These are phyloP conservation scores for Lutraria lutraria DNA, from an alignment of 2,888 invertebrate genomes.

Conservation along the genomic window DNA sequence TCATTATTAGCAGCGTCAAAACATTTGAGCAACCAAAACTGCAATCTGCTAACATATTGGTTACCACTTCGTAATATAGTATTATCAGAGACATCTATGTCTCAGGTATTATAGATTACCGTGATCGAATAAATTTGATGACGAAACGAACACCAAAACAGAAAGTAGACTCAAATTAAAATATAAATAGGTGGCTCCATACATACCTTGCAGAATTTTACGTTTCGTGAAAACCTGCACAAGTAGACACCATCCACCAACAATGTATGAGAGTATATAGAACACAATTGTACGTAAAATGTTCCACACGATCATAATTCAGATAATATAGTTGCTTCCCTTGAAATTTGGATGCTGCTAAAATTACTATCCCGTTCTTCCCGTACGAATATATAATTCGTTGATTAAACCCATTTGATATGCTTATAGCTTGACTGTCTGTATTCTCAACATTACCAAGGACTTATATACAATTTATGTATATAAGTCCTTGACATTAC, in stretches of 20 bases:
- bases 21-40: no score
- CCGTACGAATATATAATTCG: neutral
- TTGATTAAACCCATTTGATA: no score
- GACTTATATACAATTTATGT: no score
- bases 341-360: neutral
- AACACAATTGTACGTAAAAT: slow-evolving; percentile 42
- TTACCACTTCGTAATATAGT: no score
- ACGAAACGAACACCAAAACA: neutral
- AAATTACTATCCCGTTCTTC: neutral
- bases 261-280: slow-evolving; percentile 65
- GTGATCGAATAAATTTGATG: neutral
- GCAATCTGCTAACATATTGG: no score
- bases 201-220: slow-evolving; percentile 52
- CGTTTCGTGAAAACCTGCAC: slow-evolving; percentile 65
- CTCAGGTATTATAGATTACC: no score
- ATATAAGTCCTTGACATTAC: no score
- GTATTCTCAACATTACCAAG: no score
- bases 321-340: neutral
- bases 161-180: neutral
- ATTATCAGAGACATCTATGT: no score
- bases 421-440: no score
- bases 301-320: slow-evolving; percentile 33
- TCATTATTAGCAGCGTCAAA: no score
- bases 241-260: slow-evolving; percentile 61
- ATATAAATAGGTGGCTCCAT: neutral